Base-by-base conservation (phyloP, 2,888 invertebrate genomes). In the Diloba caeruleocephala region DNA sequence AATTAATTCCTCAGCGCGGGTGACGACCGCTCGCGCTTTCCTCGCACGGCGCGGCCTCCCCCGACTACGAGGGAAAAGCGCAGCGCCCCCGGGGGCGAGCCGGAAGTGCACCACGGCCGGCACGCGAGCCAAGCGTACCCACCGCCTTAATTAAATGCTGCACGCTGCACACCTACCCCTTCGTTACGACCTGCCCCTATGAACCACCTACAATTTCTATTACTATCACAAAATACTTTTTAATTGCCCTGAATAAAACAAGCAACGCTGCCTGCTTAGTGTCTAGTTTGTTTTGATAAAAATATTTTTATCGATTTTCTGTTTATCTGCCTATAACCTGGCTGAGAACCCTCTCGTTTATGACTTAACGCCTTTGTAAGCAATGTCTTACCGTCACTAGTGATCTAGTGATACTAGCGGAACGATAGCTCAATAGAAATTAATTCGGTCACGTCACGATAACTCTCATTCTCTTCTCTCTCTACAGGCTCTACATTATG, bases 11-110 rank as follows among this genome's bases (percentile, higher is more conserved):
- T 82, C 74, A 75, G 82, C 78, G 84, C 89, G 89, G 87, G 88
- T 92, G 90, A 89, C 89, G 91, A 90, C 89, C 90, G 89, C 82
- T 81, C 89, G 88, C 89, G 88, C 89, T 91, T 92, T 91, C 91
- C 89, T 87, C 84, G 79, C 82, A 70, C 78, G 74, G 57, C 76
- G 71, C 50, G 58, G 57, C 77, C 82, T 86, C 84, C 88, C 87
- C 81, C 82, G 69, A 59, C 70, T 79, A 79, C 79, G 73, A 84
- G 88, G 89, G 87, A 90, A 90, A 92, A 91, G 90, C 89, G 85
- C 89, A 89, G 90, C 89, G 84, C 89, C 88, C 87, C 82, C 80
- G 76, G 82, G 86, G 83, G 85, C 85, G 81, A 81, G 78, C 88
- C 91, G 92, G 92, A 92, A 92, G 89, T 91, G 92, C 92, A 91